Evolutionary conservation across 2,888 invertebrate species (phyloP).

Genomic region (Cactoblastis cactorum): DNA sequence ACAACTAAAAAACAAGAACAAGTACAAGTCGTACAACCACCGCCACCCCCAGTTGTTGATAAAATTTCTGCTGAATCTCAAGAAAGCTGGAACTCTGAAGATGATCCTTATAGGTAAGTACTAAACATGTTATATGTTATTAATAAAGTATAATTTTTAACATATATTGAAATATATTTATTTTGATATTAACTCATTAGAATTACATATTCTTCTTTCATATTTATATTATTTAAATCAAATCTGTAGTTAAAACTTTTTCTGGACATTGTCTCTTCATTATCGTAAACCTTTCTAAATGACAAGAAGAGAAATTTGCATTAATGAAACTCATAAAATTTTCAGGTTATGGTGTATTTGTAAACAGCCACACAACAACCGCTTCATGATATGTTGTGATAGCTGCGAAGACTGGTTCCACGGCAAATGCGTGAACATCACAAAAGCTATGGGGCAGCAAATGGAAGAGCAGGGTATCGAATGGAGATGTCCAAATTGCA

Average conservation of each 20-base stretch:
- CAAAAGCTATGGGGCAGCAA: slow-evolving; percentile 92
- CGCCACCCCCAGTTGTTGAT: slow-evolving; percentile 35
- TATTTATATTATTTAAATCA: too few relatives aligned
- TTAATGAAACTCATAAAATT: background rate
- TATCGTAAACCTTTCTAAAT: too few relatives aligned
- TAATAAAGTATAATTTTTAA: too few relatives aligned
- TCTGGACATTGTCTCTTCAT: too few relatives aligned
- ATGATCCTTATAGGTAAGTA: slow-evolving; percentile 91
- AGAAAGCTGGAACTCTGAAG: slow-evolving; percentile 89
- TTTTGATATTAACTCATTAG: too few relatives aligned
- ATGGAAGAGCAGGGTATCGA: slow-evolving; percentile 94
- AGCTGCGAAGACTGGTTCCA: slow-evolving; percentile 98
- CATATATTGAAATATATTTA: too few relatives aligned
- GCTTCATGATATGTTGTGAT: slow-evolving; percentile 99
- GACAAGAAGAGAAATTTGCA: background rate
- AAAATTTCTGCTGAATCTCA: slow-evolving; percentile 79
- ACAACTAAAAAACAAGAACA: slow-evolving; percentile 49
- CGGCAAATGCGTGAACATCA: slow-evolving; percentile 97
- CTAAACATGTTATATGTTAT: too few relatives aligned
- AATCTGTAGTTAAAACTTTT: too few relatives aligned
- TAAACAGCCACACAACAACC: slow-evolving; percentile 95
- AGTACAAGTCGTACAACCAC: slow-evolving; percentile 19
- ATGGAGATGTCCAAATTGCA: slow-evolving; percentile 94
- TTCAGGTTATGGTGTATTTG: slow-evolving; percentile 96
- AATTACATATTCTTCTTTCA: too few relatives aligned